phyloP scores from a whole-genome alignment of 2,797 vertebrate genomes.

The Enteromius unitaeniatus region DNA sequence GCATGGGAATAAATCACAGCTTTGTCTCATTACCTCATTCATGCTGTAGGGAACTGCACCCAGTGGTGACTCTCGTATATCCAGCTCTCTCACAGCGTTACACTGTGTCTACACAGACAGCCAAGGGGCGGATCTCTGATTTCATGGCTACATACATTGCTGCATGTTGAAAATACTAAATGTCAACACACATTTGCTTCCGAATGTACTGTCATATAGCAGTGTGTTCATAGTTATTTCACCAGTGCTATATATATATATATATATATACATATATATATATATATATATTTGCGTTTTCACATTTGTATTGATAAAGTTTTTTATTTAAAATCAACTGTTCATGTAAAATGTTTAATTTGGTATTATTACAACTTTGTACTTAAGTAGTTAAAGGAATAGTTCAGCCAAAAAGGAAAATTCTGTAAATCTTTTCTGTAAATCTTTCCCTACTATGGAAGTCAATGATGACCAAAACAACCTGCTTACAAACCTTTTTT shows the following conservation, averaged over 20 bases:
- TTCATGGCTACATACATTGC: not conserved
- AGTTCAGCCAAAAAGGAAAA: no score
- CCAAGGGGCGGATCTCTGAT: not conserved
- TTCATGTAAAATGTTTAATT: not conserved
- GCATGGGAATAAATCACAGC: constrained; percentile 67
- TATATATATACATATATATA: not conserved
- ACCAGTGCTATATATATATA: not conserved
- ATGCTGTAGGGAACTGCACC: constrained; percentile 67
- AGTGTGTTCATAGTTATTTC: not conserved
- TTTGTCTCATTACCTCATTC: constrained; percentile 69
- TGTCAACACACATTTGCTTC: not conserved
- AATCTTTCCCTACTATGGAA: no score
- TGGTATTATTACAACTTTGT: not conserved
- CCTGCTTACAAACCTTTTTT: no score
- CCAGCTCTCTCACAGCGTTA: constrained; percentile 48
- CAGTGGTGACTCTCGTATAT: constrained; percentile 62
- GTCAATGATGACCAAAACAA: no score
- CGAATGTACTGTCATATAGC: constrained; percentile 5
- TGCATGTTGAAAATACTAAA: not conserved
- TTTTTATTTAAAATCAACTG: not conserved
- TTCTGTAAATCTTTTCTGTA: no score
- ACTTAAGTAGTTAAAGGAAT: not conserved
- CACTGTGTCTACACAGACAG: not conserved
- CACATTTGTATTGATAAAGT: not conserved
- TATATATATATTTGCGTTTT: not conserved